These are phyloP conservation scores for Coregonus suidteri DNA, from an alignment of 2,797 vertebrate genomes.

Conservation along the genomic window DNA sequence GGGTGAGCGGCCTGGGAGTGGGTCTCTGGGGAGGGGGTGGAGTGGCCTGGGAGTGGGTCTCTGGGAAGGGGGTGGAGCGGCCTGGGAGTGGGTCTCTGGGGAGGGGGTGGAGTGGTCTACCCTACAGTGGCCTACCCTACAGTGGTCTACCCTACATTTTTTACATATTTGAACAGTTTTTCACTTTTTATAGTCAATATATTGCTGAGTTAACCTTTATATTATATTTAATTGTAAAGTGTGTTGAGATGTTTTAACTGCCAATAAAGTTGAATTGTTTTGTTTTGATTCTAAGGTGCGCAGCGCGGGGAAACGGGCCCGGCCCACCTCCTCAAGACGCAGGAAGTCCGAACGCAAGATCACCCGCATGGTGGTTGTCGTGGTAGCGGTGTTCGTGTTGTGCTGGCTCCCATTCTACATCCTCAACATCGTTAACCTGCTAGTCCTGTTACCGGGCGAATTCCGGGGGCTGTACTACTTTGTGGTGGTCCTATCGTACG, in stretches of 20 bases:
- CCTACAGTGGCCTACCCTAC: too few species aligned
- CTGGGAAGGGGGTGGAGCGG: too few species aligned
- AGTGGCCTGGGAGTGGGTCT: too few species aligned
- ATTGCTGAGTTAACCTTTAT: too few species aligned
- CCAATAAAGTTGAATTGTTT: not conserved
- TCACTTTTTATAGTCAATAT: too few species aligned
- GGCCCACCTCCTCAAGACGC: slow-evolving; percentile 80
- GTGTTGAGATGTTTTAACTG: not conserved
- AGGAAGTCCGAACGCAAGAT: slow-evolving; percentile 88
- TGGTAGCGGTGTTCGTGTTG: slow-evolving; percentile 89
- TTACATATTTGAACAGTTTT: too few species aligned
- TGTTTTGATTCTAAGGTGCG: slow-evolving; percentile 70
- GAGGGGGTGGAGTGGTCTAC: too few species aligned
- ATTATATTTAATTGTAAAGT: too few species aligned
- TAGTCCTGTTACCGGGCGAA: slow-evolving; percentile 86
- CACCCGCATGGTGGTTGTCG: slow-evolving; percentile 94
- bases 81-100: too few species aligned
- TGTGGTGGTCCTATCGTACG: slow-evolving; percentile 91
- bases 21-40: too few species aligned
- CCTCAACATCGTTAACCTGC: slow-evolving; percentile 91
- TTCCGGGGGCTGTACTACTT: slow-evolving; percentile 89
- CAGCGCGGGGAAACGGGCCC: slow-evolving; percentile 82
- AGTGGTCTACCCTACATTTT: too few species aligned
- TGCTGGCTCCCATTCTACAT: slow-evolving; percentile 96
- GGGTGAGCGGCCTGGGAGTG: too few species aligned